Conservation (phyloP, 1,140 invertebrate species). For the Eupristina koningsbergeri region DNA sequence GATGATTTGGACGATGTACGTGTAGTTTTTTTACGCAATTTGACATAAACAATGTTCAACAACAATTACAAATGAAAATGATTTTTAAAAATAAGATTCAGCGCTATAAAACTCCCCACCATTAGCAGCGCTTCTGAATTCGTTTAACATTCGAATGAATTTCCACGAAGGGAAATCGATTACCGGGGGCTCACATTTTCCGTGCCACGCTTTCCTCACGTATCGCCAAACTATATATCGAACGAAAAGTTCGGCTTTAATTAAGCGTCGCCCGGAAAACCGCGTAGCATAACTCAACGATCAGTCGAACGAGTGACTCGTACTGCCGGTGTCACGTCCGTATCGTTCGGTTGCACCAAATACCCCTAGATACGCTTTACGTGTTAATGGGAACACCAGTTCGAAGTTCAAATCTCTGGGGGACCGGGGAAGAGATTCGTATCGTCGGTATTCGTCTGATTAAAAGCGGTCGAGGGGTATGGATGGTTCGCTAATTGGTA, state of each 20-base stretch:
- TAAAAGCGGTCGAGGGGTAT: background rate
- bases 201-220: background rate
- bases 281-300: background rate
- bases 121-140: background rate
- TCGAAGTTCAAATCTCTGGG: background rate
- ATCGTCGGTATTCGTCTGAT: background rate
- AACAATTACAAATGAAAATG: too few species aligned
- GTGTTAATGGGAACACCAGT: background rate
- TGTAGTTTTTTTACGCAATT: too few species aligned
- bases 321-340: background rate
- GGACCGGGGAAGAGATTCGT: background rate
- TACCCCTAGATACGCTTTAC: background rate
- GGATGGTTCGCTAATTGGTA: background rate
- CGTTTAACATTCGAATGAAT: background rate
- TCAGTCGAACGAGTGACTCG: background rate
- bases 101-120: background rate
- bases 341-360: background rate
- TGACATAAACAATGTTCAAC: too few species aligned
- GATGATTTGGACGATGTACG: too few species aligned
- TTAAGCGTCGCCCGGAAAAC: conserved; percentile 1
- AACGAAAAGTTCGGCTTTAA: background rate
- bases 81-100: background rate
- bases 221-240: background rate
- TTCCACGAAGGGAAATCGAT: background rate
- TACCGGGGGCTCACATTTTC: too few species aligned